Base-by-base conservation (phyloP, 2,113 vertebrate genomes). In the Cheilinus undulatus region DNA sequence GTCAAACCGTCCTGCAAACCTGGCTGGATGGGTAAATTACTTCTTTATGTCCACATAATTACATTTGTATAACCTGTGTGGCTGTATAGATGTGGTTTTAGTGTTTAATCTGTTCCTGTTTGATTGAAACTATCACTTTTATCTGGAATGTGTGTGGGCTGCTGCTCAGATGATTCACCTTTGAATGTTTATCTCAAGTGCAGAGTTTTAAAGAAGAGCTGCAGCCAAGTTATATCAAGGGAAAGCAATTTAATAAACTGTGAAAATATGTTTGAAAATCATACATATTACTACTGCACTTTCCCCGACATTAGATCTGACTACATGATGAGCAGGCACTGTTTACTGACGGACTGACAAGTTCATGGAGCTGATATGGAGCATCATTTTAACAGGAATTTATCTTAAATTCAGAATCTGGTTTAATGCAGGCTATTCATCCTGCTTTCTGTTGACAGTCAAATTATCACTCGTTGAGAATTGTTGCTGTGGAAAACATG, bases 1-100 rank as follows among this genome's bases (percentile, higher is more conserved):
- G 98, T 99, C 89, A 98, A 98, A 80, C 97, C 97, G 48, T 98
- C 97, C 89, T 99, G 98, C 90, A 98, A 97, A 70, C 97, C 97
- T 8, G 97, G 97, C 70, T 94, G 93, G 94, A 94, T 92, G 8
- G 93, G 93, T 94, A 90, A 86, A 65, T 17, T 40, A 27, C 11
- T 27, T 26, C 19, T 34, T 64, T 60, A 20, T 78, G 40, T 53
- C 20, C 34, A n/a, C 50, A 12, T 26, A 70, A 5, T 42, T 23
- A 19, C 52, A 46, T 27, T 12, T 7, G 12, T 27, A 7, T 49
- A 17, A 14, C 42, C 3, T 17, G 0, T 2, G 2, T 30, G 63
- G 42, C 49, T 22, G 15, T 10, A 53, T 23, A 54, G 20, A 28
- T 60, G 56, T 52, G 11, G 34, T 58, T 43, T 23, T 50, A 64